Evolutionary conservation across 2,888 invertebrate species (phyloP).

Genomic region (Invenusta paracnida): DNA sequence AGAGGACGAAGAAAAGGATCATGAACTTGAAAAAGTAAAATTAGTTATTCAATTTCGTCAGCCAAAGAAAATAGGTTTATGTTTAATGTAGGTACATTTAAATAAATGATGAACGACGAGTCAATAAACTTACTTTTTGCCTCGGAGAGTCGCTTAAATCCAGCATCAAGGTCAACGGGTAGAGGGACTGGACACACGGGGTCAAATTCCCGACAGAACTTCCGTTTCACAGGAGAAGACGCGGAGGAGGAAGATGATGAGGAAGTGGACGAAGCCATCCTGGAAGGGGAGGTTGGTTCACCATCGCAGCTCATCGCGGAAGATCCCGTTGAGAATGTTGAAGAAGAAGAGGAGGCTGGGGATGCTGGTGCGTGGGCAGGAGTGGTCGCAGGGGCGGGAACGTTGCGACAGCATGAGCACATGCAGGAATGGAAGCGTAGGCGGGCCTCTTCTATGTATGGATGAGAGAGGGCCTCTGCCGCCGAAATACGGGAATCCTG

Average conservation of each 20-base stretch:
- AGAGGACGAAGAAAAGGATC: too few relatives aligned
- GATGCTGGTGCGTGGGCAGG: slow-evolving; percentile 46
- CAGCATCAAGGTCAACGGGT: slow-evolving; percentile 14
- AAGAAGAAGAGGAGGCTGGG: background rate
- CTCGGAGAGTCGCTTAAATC: background rate
- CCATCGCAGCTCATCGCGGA: background rate
- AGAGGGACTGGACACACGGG: slow-evolving; percentile 34
- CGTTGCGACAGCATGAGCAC: slow-evolving; percentile 90
- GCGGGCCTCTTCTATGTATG: slow-evolving; percentile 93
- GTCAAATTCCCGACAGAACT: slow-evolving; percentile 37
- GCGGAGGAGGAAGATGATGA: background rate
- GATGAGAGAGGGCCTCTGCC: slow-evolving; percentile 88
- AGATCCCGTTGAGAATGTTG: background rate
- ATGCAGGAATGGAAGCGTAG: slow-evolving; percentile 98
- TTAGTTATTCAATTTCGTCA: too few relatives aligned
- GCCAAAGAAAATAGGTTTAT: too few relatives aligned
- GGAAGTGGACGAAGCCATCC: background rate
- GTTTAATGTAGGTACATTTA: too few relatives aligned
- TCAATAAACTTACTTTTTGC: background rate
- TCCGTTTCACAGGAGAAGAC: background rate
- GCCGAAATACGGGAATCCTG: slow-evolving; percentile 89
- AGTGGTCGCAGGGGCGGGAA: slow-evolving; percentile 72
- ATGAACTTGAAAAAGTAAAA: too few relatives aligned
- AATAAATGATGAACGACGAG: too few relatives aligned
- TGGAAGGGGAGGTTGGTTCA: background rate